phyloP scores from a whole-genome alignment of 1,140 invertebrate genomes.

The Drosophila truncata region DNA sequence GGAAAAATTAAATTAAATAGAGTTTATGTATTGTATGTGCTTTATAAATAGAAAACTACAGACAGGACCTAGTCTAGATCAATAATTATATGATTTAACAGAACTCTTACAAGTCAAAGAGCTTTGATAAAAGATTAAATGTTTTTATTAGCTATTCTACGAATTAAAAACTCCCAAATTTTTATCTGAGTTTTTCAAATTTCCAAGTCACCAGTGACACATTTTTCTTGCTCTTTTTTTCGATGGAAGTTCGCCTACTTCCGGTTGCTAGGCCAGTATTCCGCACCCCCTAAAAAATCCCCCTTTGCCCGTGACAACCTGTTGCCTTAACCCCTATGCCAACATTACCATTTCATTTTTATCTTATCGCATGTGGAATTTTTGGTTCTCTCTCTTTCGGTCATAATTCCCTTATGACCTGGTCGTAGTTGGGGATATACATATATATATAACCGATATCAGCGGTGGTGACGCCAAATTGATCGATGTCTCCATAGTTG shows the following conservation, averaged over 20 bases:
- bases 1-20: not conserved
- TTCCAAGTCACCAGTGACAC: constrained; percentile 1
- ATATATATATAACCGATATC: constrained; percentile 14
- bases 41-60: too few species aligned
- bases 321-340: constrained; percentile 28
- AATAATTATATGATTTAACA: not conserved
- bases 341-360: constrained; percentile 54
- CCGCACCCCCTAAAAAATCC: constrained; percentile 2
- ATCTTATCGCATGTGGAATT: constrained; percentile 64
- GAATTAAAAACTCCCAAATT: not conserved
- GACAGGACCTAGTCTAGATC: not conserved
- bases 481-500: constrained; percentile 35
- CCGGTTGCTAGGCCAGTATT: constrained; percentile 39
- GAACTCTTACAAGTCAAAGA: not conserved
- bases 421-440: not conserved
- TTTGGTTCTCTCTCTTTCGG: constrained; percentile 31
- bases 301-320: constrained; percentile 3
- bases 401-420: constrained; percentile 8
- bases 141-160: not conserved
- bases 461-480: constrained; percentile 27
- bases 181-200: not conserved
- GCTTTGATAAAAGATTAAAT: not conserved
- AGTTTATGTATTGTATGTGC: not conserved
- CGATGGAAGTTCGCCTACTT: constrained; percentile 27
- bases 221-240: not conserved